A percentile compares a stretch with the other conserved stretches of the same genome.
Evolutionary conservation across 1,140 invertebrate genomes (phyloP).

Genomic region (Dreissena polymorpha): DNA sequence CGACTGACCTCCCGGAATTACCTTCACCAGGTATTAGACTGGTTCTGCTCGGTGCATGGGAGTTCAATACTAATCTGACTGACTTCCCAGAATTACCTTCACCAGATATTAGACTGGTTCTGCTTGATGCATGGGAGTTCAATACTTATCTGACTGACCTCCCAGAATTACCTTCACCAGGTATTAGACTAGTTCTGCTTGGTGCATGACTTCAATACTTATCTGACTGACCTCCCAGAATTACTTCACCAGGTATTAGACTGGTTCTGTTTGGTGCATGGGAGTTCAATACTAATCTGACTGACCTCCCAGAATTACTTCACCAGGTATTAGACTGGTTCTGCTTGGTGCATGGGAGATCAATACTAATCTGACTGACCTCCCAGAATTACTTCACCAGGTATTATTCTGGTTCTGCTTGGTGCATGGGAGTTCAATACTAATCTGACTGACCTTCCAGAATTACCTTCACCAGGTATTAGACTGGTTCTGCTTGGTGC

Average conservation of each 20-base stretch:
- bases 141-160: constrained; percentile 41
- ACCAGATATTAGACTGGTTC: constrained; percentile 20
- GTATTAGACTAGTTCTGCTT: neutral
- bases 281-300: constrained; percentile 28
- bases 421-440: neutral
- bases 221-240: constrained; percentile 41
- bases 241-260: constrained; percentile 35
- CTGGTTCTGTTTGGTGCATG: too few relatives aligned
- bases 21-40: constrained; percentile 34
- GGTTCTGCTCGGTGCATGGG: too few relatives aligned
- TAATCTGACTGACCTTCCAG: constrained; percentile 44
- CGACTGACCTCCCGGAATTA: constrained; percentile 33
- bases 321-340: constrained; percentile 27
- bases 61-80: constrained; percentile 31
- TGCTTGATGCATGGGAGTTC: too few relatives aligned
- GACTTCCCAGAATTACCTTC: constrained; percentile 33
- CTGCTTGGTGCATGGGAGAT: too few relatives aligned
- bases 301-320: constrained; percentile 31
- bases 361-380: constrained; percentile 38
- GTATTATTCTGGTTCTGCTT: neutral
- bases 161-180: constrained; percentile 37
- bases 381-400: constrained; percentile 37
- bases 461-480: constrained; percentile 40
- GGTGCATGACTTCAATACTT: too few relatives aligned
- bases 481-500: too few relatives aligned